A percentile compares a stretch with the other conserved stretches of the same genome.
These are phyloP conservation scores for Dinothrombium tinctorium DNA, from an alignment of 1,140 invertebrate genomes.

Conservation along the genomic window DNA sequence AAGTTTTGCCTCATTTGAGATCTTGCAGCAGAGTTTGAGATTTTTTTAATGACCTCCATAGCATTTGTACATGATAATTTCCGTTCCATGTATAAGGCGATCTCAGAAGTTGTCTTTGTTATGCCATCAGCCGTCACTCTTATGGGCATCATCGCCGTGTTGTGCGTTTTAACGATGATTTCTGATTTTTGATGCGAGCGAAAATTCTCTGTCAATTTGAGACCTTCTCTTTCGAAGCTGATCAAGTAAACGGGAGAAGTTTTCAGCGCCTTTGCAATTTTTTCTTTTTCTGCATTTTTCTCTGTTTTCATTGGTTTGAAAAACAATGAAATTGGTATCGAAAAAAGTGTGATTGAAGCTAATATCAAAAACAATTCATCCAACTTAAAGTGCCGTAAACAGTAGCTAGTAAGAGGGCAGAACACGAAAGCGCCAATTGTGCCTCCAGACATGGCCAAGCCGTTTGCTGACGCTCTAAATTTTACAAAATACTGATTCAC, in stretches of 20 bases:
- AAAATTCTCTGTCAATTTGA: background rate
- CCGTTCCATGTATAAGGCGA: background rate
- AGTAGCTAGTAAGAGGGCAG: background rate
- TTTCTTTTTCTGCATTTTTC: background rate
- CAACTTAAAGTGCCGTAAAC: background rate
- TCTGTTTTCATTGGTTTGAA: background rate
- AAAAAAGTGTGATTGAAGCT: background rate
- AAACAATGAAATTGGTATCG: background rate
- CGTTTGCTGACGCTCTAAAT: conserved; percentile 18
- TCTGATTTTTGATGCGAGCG: background rate
- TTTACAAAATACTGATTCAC: conserved; percentile 20
- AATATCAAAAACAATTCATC: background rate
- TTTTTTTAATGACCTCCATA: background rate
- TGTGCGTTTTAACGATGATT: background rate
- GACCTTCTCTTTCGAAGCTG: background rate
- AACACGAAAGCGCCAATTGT: background rate
- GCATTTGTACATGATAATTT: background rate
- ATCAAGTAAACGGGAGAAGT: conserved; percentile 1
- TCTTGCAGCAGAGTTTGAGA: background rate
- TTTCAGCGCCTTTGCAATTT: background rate
- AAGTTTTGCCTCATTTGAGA: background rate
- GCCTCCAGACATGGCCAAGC: conserved; percentile 10
- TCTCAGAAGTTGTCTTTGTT: background rate
- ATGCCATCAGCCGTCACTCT: background rate
- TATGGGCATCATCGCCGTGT: background rate